Percentiles rank a stretch among this genome's conserved stretches.
Evolutionary conservation across 2,888 invertebrate species (phyloP).

Genomic region (Colostygia pectinataria): DNA sequence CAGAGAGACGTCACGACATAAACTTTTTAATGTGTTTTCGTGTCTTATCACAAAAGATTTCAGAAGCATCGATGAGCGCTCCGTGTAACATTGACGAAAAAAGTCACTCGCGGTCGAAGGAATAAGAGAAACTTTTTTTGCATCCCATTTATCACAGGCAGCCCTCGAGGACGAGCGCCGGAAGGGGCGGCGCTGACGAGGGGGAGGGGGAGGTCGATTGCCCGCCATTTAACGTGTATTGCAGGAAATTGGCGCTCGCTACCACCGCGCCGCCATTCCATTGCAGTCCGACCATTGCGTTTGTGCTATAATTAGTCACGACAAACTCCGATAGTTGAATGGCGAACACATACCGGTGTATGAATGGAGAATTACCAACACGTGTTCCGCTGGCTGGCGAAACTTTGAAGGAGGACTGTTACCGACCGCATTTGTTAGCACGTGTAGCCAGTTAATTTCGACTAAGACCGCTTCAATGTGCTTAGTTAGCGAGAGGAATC

Average conservation of each 20-base stretch:
- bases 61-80: conserved; percentile 31
- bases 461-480: conserved; percentile 25
- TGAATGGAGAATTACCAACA: conserved; percentile 39
- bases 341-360: conserved; percentile 24
- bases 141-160: conserved; percentile 40
- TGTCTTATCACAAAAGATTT: conserved; percentile 38
- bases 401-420: conserved; percentile 28
- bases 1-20: conserved; percentile 32
- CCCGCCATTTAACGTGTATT: conserved; percentile 60
- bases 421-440: conserved; percentile 29
- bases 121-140: conserved; percentile 38
- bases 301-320: conserved; percentile 55
- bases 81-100: conserved; percentile 34
- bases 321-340: conserved; percentile 42
- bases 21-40: conserved; percentile 41
- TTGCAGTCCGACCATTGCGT: conserved; percentile 46
- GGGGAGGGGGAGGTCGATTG: conserved; percentile 45
- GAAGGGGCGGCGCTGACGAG: conserved; percentile 36
- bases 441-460: conserved; percentile 32
- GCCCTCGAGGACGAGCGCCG: conserved; percentile 34
- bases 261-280: conserved; percentile 37
- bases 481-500: conserved; percentile 33
- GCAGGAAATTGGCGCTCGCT: conserved; percentile 61
- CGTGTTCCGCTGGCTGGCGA: conserved; percentile 26
- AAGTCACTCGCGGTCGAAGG: conserved; percentile 32